A percentile compares a stretch with the other conserved stretches of the same genome.
Evolutionary conservation across 2,113 vertebrate species (phyloP).

Genomic region (Triplophysa dalaica): DNA sequence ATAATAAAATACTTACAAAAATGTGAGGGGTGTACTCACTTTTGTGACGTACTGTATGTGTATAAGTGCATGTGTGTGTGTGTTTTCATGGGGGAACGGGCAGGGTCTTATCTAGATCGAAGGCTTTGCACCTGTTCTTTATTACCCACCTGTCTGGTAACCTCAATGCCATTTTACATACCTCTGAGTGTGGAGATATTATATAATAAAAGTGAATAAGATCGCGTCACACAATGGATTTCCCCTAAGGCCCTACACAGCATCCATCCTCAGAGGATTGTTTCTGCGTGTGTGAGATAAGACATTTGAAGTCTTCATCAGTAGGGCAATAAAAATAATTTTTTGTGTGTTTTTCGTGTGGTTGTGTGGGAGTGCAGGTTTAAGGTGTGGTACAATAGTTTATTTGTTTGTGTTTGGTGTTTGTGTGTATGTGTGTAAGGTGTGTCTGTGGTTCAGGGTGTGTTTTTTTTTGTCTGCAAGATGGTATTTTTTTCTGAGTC

Average conservation of each 20-base stretch:
- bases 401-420: slow-evolving; percentile 12
- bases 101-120: slow-evolving; percentile 27
- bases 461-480: slow-evolving; percentile 28
- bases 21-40: too few species aligned
- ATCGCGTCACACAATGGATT: neutral
- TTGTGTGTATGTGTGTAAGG: slow-evolving; percentile 39
- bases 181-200: slow-evolving; percentile 22
- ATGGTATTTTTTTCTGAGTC: slow-evolving; percentile 23
- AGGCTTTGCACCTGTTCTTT: slow-evolving; percentile 37
- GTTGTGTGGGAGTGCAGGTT: slow-evolving; percentile 17
- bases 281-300: neutral
- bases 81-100: neutral
- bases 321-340: neutral
- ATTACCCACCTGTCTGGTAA: slow-evolving; percentile 8
- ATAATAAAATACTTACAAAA: too few species aligned
- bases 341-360: neutral
- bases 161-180: slow-evolving; percentile 28
- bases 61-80: slow-evolving; percentile 22
- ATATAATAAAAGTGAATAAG: slow-evolving; percentile 15
- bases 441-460: slow-evolving; percentile 49
- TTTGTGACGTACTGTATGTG: neutral
- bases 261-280: slow-evolving; percentile 5
- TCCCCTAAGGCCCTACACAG: neutral
- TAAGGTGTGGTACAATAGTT: slow-evolving; percentile 7
- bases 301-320: neutral